These are phyloP conservation scores for Tryphoninae sp. DNA, from an alignment of 2,888 invertebrate genomes.

Conservation along the genomic window DNA sequence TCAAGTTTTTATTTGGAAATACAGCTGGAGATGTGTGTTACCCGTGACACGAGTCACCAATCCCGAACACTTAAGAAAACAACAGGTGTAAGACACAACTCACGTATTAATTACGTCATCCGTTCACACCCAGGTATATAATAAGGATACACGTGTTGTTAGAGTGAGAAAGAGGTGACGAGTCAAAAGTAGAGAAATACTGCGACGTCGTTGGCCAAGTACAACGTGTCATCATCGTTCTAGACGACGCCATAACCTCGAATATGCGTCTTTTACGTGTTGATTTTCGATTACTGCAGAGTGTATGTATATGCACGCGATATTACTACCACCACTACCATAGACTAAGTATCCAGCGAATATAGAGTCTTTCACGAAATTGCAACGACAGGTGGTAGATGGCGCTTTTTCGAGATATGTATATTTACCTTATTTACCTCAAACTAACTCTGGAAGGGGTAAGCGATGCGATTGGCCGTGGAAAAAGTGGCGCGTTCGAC, in stretches of 20 bases:
- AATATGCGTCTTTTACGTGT: neutral
- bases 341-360: neutral
- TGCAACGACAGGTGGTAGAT: slow-evolving; percentile 40
- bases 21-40: neutral
- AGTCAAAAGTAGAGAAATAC: neutral
- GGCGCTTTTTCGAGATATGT: slow-evolving; percentile 30
- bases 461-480: slow-evolving; percentile 23
- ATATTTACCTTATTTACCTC: neutral
- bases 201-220: neutral
- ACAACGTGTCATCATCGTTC: neutral
- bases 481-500: slow-evolving; percentile 29
- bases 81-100: slow-evolving; percentile 13
- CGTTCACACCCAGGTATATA: neutral
- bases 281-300: neutral
- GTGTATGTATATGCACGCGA: neutral
- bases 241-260: neutral
- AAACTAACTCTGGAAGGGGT: slow-evolving; percentile 5
- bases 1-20: too few species aligned
- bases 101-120: neutral
- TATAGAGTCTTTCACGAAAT: neutral
- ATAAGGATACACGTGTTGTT: neutral
- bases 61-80: slow-evolving; percentile 29
- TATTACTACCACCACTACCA: neutral
- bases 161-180: neutral
- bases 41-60: slow-evolving; percentile 28